A percentile compares a stretch with the other conserved stretches of the same genome.
These are phyloP conservation scores for Callinectes sapidus DNA, from an alignment of 2,888 invertebrate species.

Conservation along the genomic window DNA sequence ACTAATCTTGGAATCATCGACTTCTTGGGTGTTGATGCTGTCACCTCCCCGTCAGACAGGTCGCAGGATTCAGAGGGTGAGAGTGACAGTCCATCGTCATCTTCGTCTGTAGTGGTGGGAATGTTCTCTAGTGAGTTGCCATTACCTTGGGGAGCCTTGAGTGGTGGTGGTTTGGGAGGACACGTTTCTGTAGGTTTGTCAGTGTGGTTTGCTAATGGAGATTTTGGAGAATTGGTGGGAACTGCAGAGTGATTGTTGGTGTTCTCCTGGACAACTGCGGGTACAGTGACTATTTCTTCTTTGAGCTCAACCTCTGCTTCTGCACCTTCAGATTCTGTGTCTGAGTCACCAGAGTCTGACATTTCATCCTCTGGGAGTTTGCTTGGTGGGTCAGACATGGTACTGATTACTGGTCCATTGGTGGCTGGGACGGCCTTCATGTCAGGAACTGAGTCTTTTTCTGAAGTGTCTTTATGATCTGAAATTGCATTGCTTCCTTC, in stretches of 20 bases:
- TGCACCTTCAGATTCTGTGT: constrained; percentile 53
- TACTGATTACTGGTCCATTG: neutral
- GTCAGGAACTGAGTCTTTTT: neutral
- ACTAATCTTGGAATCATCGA: constrained; percentile 62
- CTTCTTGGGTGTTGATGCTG: constrained; percentile 53
- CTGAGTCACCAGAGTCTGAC: constrained; percentile 38
- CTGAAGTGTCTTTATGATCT: neutral
- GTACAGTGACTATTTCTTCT: constrained; percentile 41
- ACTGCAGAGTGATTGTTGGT: neutral
- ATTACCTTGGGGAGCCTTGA: neutral
- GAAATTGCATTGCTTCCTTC: neutral
- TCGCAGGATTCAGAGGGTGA: constrained; percentile 37
- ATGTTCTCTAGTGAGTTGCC: constrained; percentile 24
- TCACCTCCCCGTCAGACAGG: constrained; percentile 50
- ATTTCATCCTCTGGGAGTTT: neutral
- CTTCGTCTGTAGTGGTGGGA: neutral
- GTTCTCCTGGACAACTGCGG: constrained; percentile 14
- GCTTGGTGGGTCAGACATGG: constrained; percentile 2
- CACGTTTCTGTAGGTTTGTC: neutral
- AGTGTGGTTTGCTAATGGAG: neutral
- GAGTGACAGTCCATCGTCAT: neutral
- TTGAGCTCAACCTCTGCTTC: constrained; percentile 44
- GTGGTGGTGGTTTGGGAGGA: constrained; percentile 19
- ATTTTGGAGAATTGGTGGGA: neutral
- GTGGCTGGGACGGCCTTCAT: neutral